Conservation (phyloP, 2,797 vertebrate species). For the Spondyliosoma cantharus region DNA sequence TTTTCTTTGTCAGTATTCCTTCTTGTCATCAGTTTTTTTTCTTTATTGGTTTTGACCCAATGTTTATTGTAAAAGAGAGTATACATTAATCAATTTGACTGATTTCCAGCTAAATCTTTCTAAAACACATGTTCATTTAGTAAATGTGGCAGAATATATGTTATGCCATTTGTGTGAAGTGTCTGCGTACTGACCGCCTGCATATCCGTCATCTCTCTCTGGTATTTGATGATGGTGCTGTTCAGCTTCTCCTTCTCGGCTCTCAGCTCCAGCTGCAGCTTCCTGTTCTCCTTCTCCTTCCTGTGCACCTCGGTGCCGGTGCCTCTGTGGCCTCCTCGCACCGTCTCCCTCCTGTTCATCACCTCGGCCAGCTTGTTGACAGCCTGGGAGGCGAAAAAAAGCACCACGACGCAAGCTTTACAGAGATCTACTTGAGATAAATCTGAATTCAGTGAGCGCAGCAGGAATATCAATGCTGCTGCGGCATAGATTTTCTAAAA, state of each 20-base stretch:
- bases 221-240: slow-evolving; percentile 94
- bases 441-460: slow-evolving; percentile 14
- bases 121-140: neutral
- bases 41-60: too few relatives aligned
- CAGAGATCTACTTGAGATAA: slow-evolving; percentile 35
- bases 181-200: slow-evolving; percentile 90
- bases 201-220: slow-evolving; percentile 97
- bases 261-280: slow-evolving; percentile 93
- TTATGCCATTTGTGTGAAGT: slow-evolving; percentile 17
- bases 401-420: neutral
- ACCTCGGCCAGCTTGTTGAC: slow-evolving; percentile 97
- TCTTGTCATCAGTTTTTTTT: too few relatives aligned
- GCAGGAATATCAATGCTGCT: slow-evolving; percentile 28
- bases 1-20: too few relatives aligned
- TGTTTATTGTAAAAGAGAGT: too few relatives aligned
- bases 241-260: slow-evolving; percentile 95
- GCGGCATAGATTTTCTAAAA: slow-evolving; percentile 8
- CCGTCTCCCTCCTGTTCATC: slow-evolving; percentile 91
- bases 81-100: too few relatives aligned
- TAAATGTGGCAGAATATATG: slow-evolving; percentile 4
- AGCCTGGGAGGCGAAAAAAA: slow-evolving; percentile 82
- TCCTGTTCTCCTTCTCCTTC: slow-evolving; percentile 96
- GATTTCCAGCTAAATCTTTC: neutral
- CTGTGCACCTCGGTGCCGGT: slow-evolving; percentile 90
- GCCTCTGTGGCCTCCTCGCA: slow-evolving; percentile 79